Evolutionary conservation across 2,888 invertebrate genomes (phyloP).

Genomic region (Nycteola revayana): DNA sequence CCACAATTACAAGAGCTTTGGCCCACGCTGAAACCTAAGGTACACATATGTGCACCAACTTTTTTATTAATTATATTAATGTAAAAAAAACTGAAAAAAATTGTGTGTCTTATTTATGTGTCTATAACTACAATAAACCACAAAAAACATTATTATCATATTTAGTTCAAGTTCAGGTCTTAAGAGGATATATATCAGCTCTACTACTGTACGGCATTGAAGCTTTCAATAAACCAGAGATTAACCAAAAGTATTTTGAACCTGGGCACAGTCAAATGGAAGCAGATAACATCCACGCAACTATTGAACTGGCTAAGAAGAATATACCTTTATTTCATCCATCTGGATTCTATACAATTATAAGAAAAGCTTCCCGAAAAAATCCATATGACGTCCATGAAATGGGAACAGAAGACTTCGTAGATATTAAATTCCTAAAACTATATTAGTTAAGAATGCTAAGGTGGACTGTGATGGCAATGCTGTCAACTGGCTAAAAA

Average conservation of each 20-base stretch:
- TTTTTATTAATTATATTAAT: conserved; percentile 2
- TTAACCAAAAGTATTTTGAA: conserved; percentile 23
- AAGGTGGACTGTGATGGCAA: conserved; percentile 10
- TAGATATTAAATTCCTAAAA: conserved; percentile 7
- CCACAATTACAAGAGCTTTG: no score
- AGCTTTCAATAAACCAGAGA: conserved; percentile 16
- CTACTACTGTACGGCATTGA: conserved; percentile 15
- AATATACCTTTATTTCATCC: conserved; percentile 11
- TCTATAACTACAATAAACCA: no score
- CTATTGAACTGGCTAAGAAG: conserved; percentile 14
- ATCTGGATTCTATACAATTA: conserved; percentile 6
- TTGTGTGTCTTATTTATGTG: no score
- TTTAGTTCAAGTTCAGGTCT: no score
- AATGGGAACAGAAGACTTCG: conserved; percentile 10
- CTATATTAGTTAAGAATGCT: conserved; percentile 8
- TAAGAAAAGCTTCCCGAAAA: conserved; percentile 8
- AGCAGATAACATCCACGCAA: conserved; percentile 15
- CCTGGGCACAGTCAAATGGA: conserved; percentile 19
- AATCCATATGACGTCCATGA: conserved; percentile 11
- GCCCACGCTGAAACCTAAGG: not conserved
- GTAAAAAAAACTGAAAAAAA: no score
- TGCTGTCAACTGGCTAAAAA: conserved; percentile 11
- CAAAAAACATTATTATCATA: no score
- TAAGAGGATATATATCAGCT: conserved; percentile 17
- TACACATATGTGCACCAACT: conserved; percentile 4